These are phyloP conservation scores for Novumbra hubbsi DNA, from an alignment of 2,797 vertebrate genomes.

Conservation along the genomic window DNA sequence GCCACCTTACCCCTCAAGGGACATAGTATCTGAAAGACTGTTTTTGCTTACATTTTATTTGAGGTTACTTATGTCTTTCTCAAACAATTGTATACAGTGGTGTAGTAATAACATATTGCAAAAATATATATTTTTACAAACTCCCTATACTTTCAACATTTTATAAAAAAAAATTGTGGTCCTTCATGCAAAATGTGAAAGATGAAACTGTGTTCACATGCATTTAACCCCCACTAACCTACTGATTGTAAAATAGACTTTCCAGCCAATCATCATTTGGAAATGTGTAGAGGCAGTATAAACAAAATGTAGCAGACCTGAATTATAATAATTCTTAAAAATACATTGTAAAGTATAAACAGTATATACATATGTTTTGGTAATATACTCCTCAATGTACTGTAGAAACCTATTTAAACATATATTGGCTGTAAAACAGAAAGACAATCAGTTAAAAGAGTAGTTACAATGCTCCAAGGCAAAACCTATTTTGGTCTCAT, in stretches of 20 bases:
- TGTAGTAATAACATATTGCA: no score
- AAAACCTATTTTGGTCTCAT: constrained; percentile 1
- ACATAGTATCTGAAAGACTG: constrained; percentile 1
- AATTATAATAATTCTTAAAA: neutral
- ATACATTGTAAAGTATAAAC: neutral
- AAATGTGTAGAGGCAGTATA: neutral
- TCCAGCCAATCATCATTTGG: neutral
- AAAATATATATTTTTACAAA: no score
- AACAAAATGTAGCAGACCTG: neutral
- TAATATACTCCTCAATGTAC: neutral
- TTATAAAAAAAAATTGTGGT: no score
- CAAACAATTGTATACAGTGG: no score
- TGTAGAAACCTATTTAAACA: neutral
- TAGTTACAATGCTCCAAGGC: constrained; percentile 13
- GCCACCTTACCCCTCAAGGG: neutral
- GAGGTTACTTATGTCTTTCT: no score
- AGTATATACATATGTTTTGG: neutral
- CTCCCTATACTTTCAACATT: no score
- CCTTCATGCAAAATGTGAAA: no score
- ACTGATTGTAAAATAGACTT: no score
- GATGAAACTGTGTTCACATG: no score
- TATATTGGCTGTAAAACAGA: neutral
- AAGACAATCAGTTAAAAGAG: constrained; percentile 10
- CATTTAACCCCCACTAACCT: no score
- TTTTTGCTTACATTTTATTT: no score